Evolutionary conservation across 2,113 vertebrate genomes (phyloP).

Genomic region (Gymnobelideus leadbeateri): DNA sequence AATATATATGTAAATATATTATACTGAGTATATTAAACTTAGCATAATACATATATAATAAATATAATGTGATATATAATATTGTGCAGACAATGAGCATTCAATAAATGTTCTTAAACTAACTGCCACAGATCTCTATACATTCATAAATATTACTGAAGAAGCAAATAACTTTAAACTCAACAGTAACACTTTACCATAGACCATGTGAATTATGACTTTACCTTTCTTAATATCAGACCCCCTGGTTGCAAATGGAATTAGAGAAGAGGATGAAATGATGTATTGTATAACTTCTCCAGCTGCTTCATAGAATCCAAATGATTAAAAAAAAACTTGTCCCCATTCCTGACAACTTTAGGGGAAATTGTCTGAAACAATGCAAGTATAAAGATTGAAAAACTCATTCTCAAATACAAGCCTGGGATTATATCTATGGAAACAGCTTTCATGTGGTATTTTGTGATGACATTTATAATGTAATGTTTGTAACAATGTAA

Average conservation of each 20-base stretch:
- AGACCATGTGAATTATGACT: background rate
- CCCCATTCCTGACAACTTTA: constrained; percentile 45
- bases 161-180: background rate
- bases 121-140: background rate
- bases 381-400: constrained; percentile 68
- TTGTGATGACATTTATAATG: constrained; percentile 74
- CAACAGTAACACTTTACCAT: background rate
- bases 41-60: no score
- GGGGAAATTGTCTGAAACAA: constrained; percentile 69
- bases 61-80: background rate
- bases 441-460: constrained; percentile 77
- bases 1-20: no score
- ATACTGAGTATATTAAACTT: no score
- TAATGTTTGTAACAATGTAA: constrained; percentile 78
- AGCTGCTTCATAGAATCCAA: constrained; percentile 39
- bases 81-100: background rate
- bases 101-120: background rate
- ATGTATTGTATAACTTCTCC: constrained; percentile 41
- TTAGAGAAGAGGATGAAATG: background rate
- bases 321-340: constrained; percentile 11
- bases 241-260: background rate
- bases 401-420: constrained; percentile 64
- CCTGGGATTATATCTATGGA: constrained; percentile 71
- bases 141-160: constrained; percentile 40
- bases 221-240: background rate